These are phyloP conservation scores for Drosophila suzukii DNA, from an alignment of 1,140 invertebrate species.

Conservation along the genomic window DNA sequence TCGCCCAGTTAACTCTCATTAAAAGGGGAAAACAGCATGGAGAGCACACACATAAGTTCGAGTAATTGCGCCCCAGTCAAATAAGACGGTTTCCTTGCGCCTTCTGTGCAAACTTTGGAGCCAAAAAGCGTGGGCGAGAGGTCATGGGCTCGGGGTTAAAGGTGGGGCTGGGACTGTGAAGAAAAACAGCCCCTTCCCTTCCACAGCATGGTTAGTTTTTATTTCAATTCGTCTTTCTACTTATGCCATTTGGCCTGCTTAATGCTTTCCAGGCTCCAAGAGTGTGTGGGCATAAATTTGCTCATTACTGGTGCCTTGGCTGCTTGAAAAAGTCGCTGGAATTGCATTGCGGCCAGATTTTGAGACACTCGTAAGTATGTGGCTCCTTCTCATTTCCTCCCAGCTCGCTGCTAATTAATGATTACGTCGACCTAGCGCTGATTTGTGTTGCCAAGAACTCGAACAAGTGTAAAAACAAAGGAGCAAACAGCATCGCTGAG, in stretches of 20 bases:
- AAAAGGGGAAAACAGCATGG: conserved; percentile 6
- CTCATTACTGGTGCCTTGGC: conserved; percentile 10
- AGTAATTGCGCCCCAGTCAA: conserved; percentile 4
- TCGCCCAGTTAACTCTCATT: conserved; percentile 47
- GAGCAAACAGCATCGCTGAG: too few relatives aligned
- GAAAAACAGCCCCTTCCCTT: too few relatives aligned
- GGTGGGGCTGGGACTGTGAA: background rate
- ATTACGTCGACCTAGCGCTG: conserved; percentile 6
- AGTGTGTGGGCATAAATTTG: conserved; percentile 16
- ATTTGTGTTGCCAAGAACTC: conserved; percentile 25
- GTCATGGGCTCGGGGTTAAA: background rate
- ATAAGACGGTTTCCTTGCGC: background rate
- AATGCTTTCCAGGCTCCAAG: conserved; percentile 7
- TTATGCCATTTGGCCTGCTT: conserved; percentile 10
- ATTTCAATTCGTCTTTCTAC: conserved; percentile 12
- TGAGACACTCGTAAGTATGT: background rate
- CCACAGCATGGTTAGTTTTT: conserved; percentile 1
- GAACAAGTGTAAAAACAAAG: background rate
- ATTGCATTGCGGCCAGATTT: conserved; percentile 10
- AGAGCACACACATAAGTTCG: conserved; percentile 2
- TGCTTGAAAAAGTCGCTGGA: background rate
- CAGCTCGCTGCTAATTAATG: conserved; percentile 32
- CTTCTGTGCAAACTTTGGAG: conserved; percentile 7
- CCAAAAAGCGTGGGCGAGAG: background rate
- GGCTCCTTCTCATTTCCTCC: background rate